These are phyloP conservation scores for Poecilia latipinna DNA, from an alignment of 2,113 vertebrate genomes.

Conservation along the genomic window DNA sequence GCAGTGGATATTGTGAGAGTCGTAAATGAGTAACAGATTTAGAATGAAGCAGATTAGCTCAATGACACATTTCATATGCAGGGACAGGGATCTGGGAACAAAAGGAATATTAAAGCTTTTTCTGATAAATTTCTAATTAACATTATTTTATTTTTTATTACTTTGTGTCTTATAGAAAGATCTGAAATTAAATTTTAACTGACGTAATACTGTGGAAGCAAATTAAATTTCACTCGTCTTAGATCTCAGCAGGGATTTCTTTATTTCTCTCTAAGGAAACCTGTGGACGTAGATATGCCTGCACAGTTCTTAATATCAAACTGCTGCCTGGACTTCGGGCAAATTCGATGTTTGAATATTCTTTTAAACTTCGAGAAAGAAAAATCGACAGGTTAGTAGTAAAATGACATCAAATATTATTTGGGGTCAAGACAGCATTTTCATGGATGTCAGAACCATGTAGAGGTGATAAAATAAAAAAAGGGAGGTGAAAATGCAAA, in stretches of 20 bases:
- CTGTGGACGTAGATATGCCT: neutral
- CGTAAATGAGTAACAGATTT: conserved; percentile 33
- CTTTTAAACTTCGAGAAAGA: conserved; percentile 1
- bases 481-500: neutral
- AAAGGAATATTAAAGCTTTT: conserved; percentile 24
- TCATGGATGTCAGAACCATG: conserved; percentile 31
- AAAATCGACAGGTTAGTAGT: conserved; percentile 4
- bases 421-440: conserved; percentile 1
- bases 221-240: neutral
- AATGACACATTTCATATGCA: conserved; percentile 41
- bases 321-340: neutral
- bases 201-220: conserved; percentile 17
- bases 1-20: neutral
- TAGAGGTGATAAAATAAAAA: neutral
- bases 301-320: conserved; percentile 4
- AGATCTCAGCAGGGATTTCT: neutral
- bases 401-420: conserved; percentile 32
- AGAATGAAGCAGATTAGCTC: conserved; percentile 37
- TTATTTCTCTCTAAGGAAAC: neutral
- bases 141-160: conserved; percentile 10
- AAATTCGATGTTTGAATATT: conserved; percentile 13
- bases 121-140: conserved; percentile 63
- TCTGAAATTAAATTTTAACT: conserved; percentile 21
- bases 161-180: conserved; percentile 23
- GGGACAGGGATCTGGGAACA: neutral